These are phyloP conservation scores for Diabrotica balteata DNA, from an alignment of 2,888 invertebrate genomes.

Conservation along the genomic window DNA sequence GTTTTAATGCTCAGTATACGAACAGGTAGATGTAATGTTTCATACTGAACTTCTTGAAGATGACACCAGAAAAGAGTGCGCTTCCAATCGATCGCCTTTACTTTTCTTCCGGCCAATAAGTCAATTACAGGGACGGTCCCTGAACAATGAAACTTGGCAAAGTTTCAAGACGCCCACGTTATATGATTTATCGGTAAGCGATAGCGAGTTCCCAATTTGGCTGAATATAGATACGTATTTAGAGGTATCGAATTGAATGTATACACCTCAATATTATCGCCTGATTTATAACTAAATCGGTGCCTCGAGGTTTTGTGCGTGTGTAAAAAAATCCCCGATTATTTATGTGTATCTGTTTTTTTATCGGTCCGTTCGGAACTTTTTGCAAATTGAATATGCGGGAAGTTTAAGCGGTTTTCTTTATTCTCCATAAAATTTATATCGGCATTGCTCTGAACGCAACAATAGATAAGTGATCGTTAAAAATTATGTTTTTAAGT, in stretches of 20 bases:
- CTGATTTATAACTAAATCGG: constrained; percentile 41
- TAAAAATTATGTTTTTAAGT: too few relatives aligned
- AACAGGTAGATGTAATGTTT: constrained; percentile 29
- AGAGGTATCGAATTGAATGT: constrained; percentile 51
- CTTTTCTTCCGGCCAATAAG: constrained; percentile 60
- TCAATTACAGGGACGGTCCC: constrained; percentile 59
- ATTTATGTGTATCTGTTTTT: constrained; percentile 29
- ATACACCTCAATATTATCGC: constrained; percentile 47
- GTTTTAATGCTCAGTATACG: too few relatives aligned
- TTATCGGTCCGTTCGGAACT: constrained; percentile 18
- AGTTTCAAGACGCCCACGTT: constrained; percentile 58
- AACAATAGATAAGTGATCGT: not conserved
- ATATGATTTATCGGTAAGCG: constrained; percentile 57
- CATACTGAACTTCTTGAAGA: constrained; percentile 43
- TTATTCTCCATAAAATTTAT: constrained; percentile 4
- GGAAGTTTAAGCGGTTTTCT: constrained; percentile 5
- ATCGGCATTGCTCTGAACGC: not conserved
- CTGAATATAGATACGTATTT: constrained; percentile 56
- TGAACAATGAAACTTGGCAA: constrained; percentile 60
- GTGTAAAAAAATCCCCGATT: constrained; percentile 19
- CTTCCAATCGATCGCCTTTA: constrained; percentile 54
- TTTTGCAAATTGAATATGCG: constrained; percentile 21
- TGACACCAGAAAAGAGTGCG: constrained; percentile 49
- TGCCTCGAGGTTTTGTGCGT: constrained; percentile 29
- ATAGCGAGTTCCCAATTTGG: constrained; percentile 54